Base-by-base conservation (phyloP, 2,888 invertebrate species). In the Stegophylla sp. region DNA sequence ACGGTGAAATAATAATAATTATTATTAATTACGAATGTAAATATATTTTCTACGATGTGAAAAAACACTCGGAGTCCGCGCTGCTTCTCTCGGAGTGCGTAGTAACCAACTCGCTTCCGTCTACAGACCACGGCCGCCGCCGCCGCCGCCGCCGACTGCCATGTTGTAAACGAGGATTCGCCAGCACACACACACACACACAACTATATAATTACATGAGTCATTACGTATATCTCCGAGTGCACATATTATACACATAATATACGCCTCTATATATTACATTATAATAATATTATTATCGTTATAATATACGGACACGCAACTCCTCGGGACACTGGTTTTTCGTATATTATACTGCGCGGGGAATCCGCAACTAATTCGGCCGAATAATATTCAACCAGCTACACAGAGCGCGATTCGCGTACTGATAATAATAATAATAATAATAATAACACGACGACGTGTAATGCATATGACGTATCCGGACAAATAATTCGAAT, bases 101-200 rank as follows among this genome's bases (percentile, higher is more conserved):
- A n/a, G n/a, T n/a, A n/a, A n/a, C n/a, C n/a, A n/a, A n/a, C 20
- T 9, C 69, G 59, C 69, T 77, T 77, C 77, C 67, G 76, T 76
- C 66, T 13, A 17, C n/a, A n/a, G n/a, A n/a, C 48, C 61, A 48
- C n/a, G n/a, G 23, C 59, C 20, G 23, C 59, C 20, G 43, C n/a
- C n/a, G 28, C 48, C 61, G 59, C n/a, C n/a, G 23, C 59, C 20
- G 23, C 59, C 20, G 43, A n/a, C 53, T 56, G 59, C n/a, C 45
- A 28, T 56, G 64, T 75, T 41, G 56, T 66, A 51, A 51, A 56
- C 17, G 66, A 53, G 41, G 53, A 66, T 76, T 66, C 20, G 66
- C 53, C 66, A 23, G 53, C 26, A 20, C 23, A 17, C n/a, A 66
- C 20, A 53, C 53, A 53, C 15, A 43, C 26, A 20, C 23, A 17